Percentiles rank a stretch among this genome's conserved stretches.
phyloP scores from a whole-genome alignment of 2,113 vertebrate genomes.

The Coptodon bakossiorum region DNA sequence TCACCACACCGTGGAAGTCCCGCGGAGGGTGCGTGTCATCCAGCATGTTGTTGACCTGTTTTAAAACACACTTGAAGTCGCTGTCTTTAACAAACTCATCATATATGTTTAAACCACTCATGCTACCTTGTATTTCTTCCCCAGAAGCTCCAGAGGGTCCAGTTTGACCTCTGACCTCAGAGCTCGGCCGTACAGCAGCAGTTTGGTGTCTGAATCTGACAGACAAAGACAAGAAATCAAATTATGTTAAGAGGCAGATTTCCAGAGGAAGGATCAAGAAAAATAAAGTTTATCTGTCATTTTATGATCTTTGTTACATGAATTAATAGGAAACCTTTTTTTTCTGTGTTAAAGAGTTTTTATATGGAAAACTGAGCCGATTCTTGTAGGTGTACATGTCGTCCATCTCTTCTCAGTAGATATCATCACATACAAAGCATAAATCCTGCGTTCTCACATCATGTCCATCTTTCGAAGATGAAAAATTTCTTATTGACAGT shows the following conservation, averaged over 20 bases:
- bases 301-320: background rate
- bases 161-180: slow-evolving; percentile 69
- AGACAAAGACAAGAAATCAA: background rate
- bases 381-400: background rate
- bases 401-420: background rate
- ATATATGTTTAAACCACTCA: background rate
- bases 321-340: background rate
- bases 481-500: background rate
- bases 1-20: slow-evolving; percentile 68
- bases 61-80: background rate
- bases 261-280: background rate
- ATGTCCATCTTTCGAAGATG: background rate
- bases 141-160: slow-evolving; percentile 69
- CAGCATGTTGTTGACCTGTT: slow-evolving; percentile 71
- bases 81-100: background rate
- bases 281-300: background rate
- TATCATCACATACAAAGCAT: background rate
- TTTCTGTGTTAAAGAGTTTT: background rate
- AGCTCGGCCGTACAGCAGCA: slow-evolving; percentile 68
- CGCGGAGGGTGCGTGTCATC: slow-evolving; percentile 54
- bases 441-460: background rate
- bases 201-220: slow-evolving; percentile 67
- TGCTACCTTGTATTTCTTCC: slow-evolving; percentile 66
- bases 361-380: background rate
- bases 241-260: background rate